Conservation (phyloP, 2,797 vertebrate genomes). For the Sebastiscus tertius region DNA sequence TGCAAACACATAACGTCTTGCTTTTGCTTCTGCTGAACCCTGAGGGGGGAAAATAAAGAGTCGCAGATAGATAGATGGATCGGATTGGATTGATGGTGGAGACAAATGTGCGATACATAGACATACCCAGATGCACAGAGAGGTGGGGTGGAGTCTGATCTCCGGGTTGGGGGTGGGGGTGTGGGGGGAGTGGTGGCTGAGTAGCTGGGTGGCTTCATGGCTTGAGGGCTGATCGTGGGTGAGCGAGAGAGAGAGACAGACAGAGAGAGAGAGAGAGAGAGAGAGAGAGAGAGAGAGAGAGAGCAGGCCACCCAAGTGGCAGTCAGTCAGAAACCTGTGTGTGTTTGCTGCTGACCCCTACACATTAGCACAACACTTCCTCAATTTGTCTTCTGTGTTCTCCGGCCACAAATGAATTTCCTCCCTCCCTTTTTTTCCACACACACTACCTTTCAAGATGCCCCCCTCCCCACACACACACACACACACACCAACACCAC, state of each 20-base stretch:
- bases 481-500: slow-evolving; percentile 51
- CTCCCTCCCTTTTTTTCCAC: slow-evolving; percentile 76
- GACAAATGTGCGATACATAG: slow-evolving; percentile 52
- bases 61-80: not conserved
- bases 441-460: slow-evolving; percentile 78
- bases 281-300: slow-evolving; percentile 61
- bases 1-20: not conserved
- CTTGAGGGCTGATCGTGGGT: slow-evolving; percentile 84
- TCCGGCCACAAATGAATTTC: slow-evolving; percentile 92
- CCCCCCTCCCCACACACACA: slow-evolving; percentile 40
- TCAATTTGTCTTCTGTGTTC: slow-evolving; percentile 96
- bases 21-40: not conserved
- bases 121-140: slow-evolving; percentile 46
- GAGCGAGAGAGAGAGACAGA: slow-evolving; percentile 65
- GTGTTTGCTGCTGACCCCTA: slow-evolving; percentile 89
- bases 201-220: slow-evolving; percentile 81
- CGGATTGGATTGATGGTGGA: slow-evolving; percentile 25
- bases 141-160: slow-evolving; percentile 55
- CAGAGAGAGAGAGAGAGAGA: slow-evolving; percentile 63
- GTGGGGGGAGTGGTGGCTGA: slow-evolving; percentile 61
- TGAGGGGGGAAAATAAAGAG: not conserved
- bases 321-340: slow-evolving; percentile 85
- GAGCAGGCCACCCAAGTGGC: slow-evolving; percentile 90
- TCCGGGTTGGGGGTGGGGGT: slow-evolving; percentile 30
- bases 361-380: slow-evolving; percentile 94